Evolutionary conservation across 1,140 invertebrate genomes (phyloP), one percentile per base, ranked within the genome.

Genomic region (Drosophila arizonae): DNA sequence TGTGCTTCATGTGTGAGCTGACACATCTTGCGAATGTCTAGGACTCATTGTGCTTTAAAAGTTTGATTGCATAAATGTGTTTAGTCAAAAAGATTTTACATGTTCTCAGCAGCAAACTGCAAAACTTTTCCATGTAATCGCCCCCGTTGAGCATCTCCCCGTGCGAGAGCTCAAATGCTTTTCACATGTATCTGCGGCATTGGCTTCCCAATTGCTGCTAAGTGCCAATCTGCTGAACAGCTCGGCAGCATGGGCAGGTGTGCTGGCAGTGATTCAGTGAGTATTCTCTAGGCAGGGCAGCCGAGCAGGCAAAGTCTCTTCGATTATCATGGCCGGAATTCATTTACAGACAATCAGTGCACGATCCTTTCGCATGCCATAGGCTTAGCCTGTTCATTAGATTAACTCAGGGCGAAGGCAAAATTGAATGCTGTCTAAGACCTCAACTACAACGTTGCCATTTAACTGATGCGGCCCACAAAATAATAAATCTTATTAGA

Each of bases 91-190:
- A 68, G 77, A 81, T 71, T 77, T 76, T 70, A 75, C 81, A 86
- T 75, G 74, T 70, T 58, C 56, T 58, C 52, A 63, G 62, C 60
- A 45, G 39, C 15, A 74, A 74, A 28, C 72, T 51, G 41, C 43
- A 77, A 71, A 85, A 81, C 33, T 85, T 85, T 80, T 71, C 28
- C 50, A 67, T 80, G 77, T 85, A 70, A 57, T 60, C 41, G 46
- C 2, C 1, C 13, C 26, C 46, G 13, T 36, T 17, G 28, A 11
- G 17, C 30, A 71, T 56, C 56, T 45, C 48, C 28, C 11, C 4
- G n/a, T 13, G 17, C 21, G 36, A 55, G 52, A 86, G 71, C 81
- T 87, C 52, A 87, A 86, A 86, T 86, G 81, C 67, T 81, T 87
- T 86, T 86, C 87, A 61, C 82, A 72, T 86, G 81, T 86, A 67